Percentiles rank a stretch among this genome's conserved stretches.
These are phyloP conservation scores for Heliconius hortense DNA, from an alignment of 2,888 invertebrate species.

Conservation along the genomic window DNA sequence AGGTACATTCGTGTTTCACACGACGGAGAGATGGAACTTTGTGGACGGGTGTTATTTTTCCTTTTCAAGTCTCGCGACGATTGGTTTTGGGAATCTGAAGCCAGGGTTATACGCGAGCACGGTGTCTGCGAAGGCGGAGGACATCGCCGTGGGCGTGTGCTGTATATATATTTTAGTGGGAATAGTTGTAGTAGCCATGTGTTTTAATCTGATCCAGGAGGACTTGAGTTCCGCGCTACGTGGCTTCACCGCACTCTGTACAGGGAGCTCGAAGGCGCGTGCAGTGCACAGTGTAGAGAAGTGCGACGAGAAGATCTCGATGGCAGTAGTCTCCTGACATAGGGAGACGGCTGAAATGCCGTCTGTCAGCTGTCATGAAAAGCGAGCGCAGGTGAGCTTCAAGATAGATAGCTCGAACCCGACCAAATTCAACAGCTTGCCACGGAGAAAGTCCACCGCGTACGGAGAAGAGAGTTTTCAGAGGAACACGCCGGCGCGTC, in stretches of 20 bases:
- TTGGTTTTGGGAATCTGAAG: conserved; percentile 90
- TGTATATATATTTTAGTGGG: conserved; percentile 91
- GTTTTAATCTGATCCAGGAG: conserved; percentile 92
- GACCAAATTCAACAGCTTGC: conserved; percentile 81
- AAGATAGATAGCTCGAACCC: conserved; percentile 68
- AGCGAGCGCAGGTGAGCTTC: conserved; percentile 64
- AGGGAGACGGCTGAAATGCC: conserved; percentile 66
- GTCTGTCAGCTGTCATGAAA: conserved; percentile 57
- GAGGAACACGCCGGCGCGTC: conserved; percentile 85
- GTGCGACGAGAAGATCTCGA: conserved; percentile 76
- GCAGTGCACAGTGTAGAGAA: conserved; percentile 74
- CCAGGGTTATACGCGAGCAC: conserved; percentile 83
- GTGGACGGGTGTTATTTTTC: conserved; percentile 93
- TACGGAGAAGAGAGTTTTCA: conserved; percentile 80
- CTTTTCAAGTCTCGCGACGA: conserved; percentile 90
- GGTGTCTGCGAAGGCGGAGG: conserved; percentile 75
- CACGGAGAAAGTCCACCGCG: conserved; percentile 70
- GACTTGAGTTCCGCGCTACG: conserved; percentile 78
- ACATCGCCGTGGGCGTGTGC: conserved; percentile 88
- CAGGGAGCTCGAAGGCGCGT: conserved; percentile 56
- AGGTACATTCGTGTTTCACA: conserved; percentile 94
- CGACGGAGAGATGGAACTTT: conserved; percentile 95
- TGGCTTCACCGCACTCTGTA: conserved; percentile 54
- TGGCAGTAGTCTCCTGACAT: conserved; percentile 82
- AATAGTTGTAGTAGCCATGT: conserved; percentile 93